Base-by-base conservation (phyloP, 1,140 invertebrate genomes). In the Bombus soroeensis region DNA sequence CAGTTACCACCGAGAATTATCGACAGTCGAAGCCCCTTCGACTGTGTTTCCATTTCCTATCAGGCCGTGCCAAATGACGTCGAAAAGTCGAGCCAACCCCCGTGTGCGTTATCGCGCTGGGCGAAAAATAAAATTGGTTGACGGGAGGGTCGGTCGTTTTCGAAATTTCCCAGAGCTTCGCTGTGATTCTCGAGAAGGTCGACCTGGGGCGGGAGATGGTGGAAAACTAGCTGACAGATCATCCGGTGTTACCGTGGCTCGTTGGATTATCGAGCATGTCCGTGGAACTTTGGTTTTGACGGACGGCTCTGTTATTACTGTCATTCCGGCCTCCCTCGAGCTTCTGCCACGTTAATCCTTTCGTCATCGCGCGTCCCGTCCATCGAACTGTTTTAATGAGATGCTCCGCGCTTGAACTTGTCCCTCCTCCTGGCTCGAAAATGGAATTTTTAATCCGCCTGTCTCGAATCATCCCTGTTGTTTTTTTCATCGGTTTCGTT, bases 221-320 rank as follows among this genome's bases (percentile, higher is more conserved):
- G 57, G 83, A 91, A 91, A 92, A 93, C 92, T 92, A 92, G 88
- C 89, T 90, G 91, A 92, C 92, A 87, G 88, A 92, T 91, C 85
- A 88, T 82, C 84, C 87, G 83, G 85, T 90, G 91, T 88, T 91
- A 87, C 90, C 62, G 74, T 77, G 66, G 81, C 83, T 73, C 86
- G 85, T 47, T 90, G 87, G 89, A 88, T 79, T 89, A 86, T 77
- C 64, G 83, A 78, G 84, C 72, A 81, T 76, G 76, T 71, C 83
- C 87, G 85, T 83, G 88, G 87, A 92, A 88, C 85, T 92, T 92
- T 85, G 86, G 81, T 89, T 92, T 90, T 93, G 91, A 93, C 88
- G 87, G 92, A 92, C 92, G 84, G 91, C 87, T 92, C 92, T 92
- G 92, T 93, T 93, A 93, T 93, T 93, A 93, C 92, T 87, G 92